phyloP scores from a whole-genome alignment of 2,888 invertebrate species.

The Pherbina coryleti region DNA sequence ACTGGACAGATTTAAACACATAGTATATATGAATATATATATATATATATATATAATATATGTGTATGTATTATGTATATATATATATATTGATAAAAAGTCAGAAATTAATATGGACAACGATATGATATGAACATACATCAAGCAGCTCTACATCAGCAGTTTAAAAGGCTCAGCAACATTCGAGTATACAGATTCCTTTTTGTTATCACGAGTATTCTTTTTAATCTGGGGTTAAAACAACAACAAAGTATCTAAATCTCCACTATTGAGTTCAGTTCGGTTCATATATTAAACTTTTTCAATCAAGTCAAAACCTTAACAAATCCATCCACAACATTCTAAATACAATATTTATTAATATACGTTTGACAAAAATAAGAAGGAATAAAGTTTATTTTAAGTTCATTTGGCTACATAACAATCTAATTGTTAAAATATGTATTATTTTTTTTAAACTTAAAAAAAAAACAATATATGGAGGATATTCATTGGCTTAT shows the following conservation, averaged over 20 bases:
- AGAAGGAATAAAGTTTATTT: constrained; percentile 16
- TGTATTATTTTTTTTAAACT: neutral
- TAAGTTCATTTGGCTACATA: constrained; percentile 13
- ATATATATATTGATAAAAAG: constrained; percentile 36
- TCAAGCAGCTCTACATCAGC: constrained; percentile 34
- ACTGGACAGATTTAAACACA: constrained; percentile 11
- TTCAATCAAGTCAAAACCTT: neutral
- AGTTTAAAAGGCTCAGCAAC: constrained; percentile 13
- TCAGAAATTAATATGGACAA: constrained; percentile 13
- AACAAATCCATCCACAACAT: neutral
- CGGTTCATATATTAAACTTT: neutral
- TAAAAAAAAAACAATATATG: neutral
- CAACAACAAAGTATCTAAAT: neutral
- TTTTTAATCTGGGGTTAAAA: neutral
- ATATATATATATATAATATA: constrained; percentile 23
- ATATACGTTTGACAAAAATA: neutral
- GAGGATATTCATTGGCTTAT: no score
- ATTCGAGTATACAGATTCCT: neutral
- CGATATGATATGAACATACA: constrained; percentile 26
- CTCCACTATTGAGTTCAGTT: neutral
- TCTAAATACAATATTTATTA: neutral
- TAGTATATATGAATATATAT: constrained; percentile 21
- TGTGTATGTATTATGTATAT: constrained; percentile 17
- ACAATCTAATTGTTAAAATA: neutral
- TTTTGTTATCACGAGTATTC: constrained; percentile 1